A percentile compares a stretch with the other conserved stretches of the same genome.
Evolutionary conservation across 2,888 invertebrate genomes (phyloP).

Genomic region (Lochmaea capreae): DNA sequence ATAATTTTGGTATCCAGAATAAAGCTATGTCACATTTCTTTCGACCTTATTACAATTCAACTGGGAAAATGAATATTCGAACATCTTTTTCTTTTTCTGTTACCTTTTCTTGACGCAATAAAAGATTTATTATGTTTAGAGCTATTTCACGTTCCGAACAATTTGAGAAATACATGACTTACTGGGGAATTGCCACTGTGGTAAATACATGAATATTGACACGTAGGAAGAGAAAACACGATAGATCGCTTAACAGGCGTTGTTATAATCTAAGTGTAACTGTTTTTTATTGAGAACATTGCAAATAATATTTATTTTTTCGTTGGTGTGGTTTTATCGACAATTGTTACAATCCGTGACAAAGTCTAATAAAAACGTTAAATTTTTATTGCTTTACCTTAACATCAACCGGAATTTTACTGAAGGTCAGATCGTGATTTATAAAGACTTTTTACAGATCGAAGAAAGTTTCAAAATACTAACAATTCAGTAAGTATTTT

Average conservation of each 20-base stretch:
- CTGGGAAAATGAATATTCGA: too few species aligned
- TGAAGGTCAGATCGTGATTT: not conserved
- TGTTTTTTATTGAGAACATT: not conserved
- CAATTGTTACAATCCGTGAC: conserved; percentile 14
- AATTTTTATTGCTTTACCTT: not conserved
- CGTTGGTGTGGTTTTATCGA: conserved; percentile 3
- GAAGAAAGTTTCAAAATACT: not conserved
- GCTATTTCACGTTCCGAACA: not conserved
- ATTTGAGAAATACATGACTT: not conserved
- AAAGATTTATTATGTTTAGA: too few species aligned
- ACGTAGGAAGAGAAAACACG: not conserved
- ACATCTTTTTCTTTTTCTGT: too few species aligned
- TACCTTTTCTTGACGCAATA: too few species aligned
- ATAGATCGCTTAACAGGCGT: not conserved
- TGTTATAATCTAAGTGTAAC: not conserved
- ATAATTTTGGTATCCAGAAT: too few species aligned
- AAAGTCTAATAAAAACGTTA: conserved; percentile 6
- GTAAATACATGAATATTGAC: not conserved
- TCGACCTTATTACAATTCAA: too few species aligned
- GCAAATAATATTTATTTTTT: not conserved
- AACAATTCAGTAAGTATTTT: not conserved
- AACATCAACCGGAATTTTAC: not conserved
- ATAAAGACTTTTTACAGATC: not conserved
- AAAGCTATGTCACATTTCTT: too few species aligned
- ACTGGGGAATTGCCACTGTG: not conserved